Base-by-base conservation (phyloP, 2,113 vertebrate genomes). In the Galbula dea region DNA sequence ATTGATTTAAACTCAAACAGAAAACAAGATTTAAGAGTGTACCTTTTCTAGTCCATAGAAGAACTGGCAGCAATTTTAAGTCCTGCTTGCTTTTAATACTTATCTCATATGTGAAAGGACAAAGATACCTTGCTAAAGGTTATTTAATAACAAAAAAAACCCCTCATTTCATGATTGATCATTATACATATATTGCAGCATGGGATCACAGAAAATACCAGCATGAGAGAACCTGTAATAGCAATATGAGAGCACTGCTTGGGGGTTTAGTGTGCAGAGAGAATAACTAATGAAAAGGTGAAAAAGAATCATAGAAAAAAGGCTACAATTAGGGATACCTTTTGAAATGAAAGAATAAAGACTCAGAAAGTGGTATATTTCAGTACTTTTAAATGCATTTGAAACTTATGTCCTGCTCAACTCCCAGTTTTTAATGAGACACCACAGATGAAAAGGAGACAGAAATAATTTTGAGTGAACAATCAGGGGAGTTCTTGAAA, bases 341-440 rank as follows among this genome's bases (percentile, higher is more conserved):
- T 98, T 89, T 94, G 85, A 96, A 90, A 78, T 45, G 39, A 34
- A 59, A 72, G 95, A 96, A 97, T 91, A 97, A 96, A 97, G 86
- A 59, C 88, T 95, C 95, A 59, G 69, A 89, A 97, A 94, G 94
- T 84, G 87, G 90, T 90, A 92, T 89, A 90, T 89, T 95, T 95
- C 83, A 97, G 88, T 29, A 90, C 36, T 94, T 95, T 91, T 78
- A 43, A 96, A 96, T 17, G 12, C 71, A 49, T 95, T 97, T 96
- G 84, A 96, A 96, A 96, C 71, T 94, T 84, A 95, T 58, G 89
- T 90, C 89, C 34, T 91, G 93, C 75, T 72, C 75, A 91, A 93
- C 61, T 69, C 43, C 59, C 36, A 67, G 27, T 86, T 97, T 98
- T 98, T 97, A 98, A 97, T 96, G 96, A 97, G 96, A 75, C 62